Evolutionary conservation across 2,797 vertebrate genomes (phyloP), one percentile per base, ranked within the genome.

Genomic region (Erpetoichthys calabaricus): DNA sequence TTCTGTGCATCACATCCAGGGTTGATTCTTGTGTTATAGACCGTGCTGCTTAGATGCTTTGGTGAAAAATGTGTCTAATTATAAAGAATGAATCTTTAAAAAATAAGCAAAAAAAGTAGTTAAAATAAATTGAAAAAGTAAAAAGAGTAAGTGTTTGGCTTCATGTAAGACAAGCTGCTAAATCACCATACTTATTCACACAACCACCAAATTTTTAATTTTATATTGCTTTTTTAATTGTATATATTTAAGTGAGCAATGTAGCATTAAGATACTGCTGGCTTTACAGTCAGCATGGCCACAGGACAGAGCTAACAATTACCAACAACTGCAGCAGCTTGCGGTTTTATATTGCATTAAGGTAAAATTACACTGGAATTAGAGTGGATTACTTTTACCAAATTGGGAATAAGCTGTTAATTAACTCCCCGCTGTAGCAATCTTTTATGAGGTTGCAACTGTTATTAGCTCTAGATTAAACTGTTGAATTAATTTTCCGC

Each of bases 331-430:
- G 75, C 77, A 81, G 73, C 80, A 84, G 77, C 77, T 84, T 83
- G 80, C 71, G 79, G 78, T 78, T 86, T 86, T 83, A 85, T 85
- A 88, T 86, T 85, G 79, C 81, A 83, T 73, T 76, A 81, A 83
- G 80, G 83, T 83, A 86, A 87, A 69, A 86, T 87, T 85, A 86
- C 78, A 83, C 78, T 82, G 75, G 81, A 86, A 86, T 85, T 85
- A 86, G 81, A 86, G 79, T 82, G 81, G 80, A 82, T 85, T 87
- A 84, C 82, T 85, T 86, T 85, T 82, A 85, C 83, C 82, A 86
- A 86, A 85, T 80, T 75, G 84, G 84, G 82, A 86, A 86, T 88
- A 87, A 86, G 74, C 79, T 84, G 82, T 86, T 86, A 86, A 87
- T 86, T 87, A 88, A 85, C 83, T 86, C 80, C 84, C 85, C 52